Evolutionary conservation across 2,888 invertebrate species (phyloP).

Genomic region (Dasysyrphus tricinctus): DNA sequence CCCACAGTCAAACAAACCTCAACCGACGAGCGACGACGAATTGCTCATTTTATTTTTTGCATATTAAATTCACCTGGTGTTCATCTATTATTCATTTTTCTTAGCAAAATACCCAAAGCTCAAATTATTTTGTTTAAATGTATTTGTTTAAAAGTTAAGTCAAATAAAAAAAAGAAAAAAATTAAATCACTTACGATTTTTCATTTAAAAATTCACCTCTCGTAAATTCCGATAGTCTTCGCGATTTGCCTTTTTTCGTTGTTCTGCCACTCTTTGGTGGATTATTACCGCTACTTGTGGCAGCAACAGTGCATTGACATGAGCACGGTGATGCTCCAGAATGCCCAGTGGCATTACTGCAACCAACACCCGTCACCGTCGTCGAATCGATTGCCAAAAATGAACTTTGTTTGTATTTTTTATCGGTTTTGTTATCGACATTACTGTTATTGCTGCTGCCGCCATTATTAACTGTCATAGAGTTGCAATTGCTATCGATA

Average conservation of each 20-base stretch:
- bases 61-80: slow-evolving; percentile 15
- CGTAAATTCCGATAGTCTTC: slow-evolving; percentile 84
- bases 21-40: not conserved
- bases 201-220: slow-evolving; percentile 84
- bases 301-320: slow-evolving; percentile 62
- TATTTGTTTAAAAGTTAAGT: slow-evolving; percentile 40
- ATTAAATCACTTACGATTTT: slow-evolving; percentile 83
- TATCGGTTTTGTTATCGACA: slow-evolving; percentile 64
- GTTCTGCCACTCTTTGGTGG: slow-evolving; percentile 30
- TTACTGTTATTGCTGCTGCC: slow-evolving; percentile 42
- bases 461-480: slow-evolving; percentile 64
- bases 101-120: slow-evolving; percentile 31
- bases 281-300: slow-evolving; percentile 39
- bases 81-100: slow-evolving; percentile 59
- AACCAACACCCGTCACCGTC: not conserved
- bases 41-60: not conserved
- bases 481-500: slow-evolving; percentile 69
- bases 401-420: slow-evolving; percentile 63
- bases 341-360: slow-evolving; percentile 24
- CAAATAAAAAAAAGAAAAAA: slow-evolving; percentile 32
- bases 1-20: not conserved
- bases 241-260: slow-evolving; percentile 82
- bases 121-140: slow-evolving; percentile 14
- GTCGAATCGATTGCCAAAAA: slow-evolving; percentile 58
- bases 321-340: slow-evolving; percentile 54